These are phyloP conservation scores for Cheilosia scutellata DNA, from an alignment of 2,888 invertebrate species.

Conservation along the genomic window DNA sequence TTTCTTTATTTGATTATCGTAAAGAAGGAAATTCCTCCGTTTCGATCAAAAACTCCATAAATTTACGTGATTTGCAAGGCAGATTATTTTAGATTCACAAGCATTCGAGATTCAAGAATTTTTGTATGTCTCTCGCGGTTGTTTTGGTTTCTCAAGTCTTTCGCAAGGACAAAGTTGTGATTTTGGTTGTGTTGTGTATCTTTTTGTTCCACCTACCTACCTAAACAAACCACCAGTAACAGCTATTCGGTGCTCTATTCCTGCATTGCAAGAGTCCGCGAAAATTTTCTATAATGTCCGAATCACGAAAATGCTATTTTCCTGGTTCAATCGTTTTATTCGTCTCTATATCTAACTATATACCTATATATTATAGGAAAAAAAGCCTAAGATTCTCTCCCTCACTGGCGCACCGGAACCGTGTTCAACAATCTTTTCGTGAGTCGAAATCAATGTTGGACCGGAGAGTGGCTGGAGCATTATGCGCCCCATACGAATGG, in stretches of 20 bases:
- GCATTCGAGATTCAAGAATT: slow-evolving; percentile 25
- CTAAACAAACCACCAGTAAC: neutral
- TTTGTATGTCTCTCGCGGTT: neutral
- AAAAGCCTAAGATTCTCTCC: slow-evolving; percentile 13
- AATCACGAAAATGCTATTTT: slow-evolving; percentile 75
- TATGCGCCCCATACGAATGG: slow-evolving; percentile 38
- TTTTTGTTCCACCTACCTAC: slow-evolving; percentile 59
- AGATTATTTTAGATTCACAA: slow-evolving; percentile 65
- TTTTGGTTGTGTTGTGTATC: slow-evolving; percentile 3
- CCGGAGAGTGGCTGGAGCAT: slow-evolving; percentile 36
- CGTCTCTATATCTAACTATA: slow-evolving; percentile 34
- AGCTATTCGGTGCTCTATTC: slow-evolving; percentile 52
- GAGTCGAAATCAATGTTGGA: slow-evolving; percentile 71
- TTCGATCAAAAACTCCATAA: slow-evolving; percentile 72
- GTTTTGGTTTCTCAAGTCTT: neutral
- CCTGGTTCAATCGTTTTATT: slow-evolving; percentile 71
- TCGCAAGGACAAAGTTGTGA: slow-evolving; percentile 51
- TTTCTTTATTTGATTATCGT: slow-evolving; percentile 31
- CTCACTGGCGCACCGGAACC: slow-evolving; percentile 41
- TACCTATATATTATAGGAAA: slow-evolving; percentile 11
- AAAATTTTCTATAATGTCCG: slow-evolving; percentile 74
- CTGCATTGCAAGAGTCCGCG: slow-evolving; percentile 52
- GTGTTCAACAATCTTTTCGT: slow-evolving; percentile 75
- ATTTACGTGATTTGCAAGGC: slow-evolving; percentile 75
- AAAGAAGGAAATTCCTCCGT: slow-evolving; percentile 31